Base-by-base conservation (phyloP, 37 sponge, comb jelly and placozoan species). In the Eunapius fragilis region DNA sequence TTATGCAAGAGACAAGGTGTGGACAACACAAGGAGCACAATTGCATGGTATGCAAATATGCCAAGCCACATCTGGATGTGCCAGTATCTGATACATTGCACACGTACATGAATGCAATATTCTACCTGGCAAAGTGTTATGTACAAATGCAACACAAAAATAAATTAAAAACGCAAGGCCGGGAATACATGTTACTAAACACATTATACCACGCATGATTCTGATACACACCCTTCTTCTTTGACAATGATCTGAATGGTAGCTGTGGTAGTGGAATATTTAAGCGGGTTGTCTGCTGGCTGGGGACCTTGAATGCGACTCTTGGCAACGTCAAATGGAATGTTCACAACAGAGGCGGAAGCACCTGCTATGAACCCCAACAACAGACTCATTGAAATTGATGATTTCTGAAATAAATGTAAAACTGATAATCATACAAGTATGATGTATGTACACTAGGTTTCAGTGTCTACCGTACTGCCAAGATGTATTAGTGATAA, bases 281-380 rank as follows among this genome's bases (percentile, higher is more conserved):
- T 81, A 69, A n/a, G 7, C 27, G 77, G 69, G n/a, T 74, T 23
- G 70, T 80, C 67, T 9, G 6, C 12, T 24, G 87, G 87, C 28
- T 73, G 88, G 0, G 88, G 82, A 31, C 80, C 81, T 50, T 88
- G 88, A 69, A 88, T 88, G 5, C 88, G 31, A 31, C 88, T 88
- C 82, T 88, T 88, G 76, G 88, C 88, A 37, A 88, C 88, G n/a
- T 88, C 88, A 73, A 88, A 74, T 7, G 88, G 88, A 33, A 88
- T 72, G 67, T 88, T 88, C 5, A 32, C 68, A 25, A 81, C 26
- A 3, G 68, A 74, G 25, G 88, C 81, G 0, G 82, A 25, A 9
- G 82, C n/a, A 10, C 88, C 88, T 10, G 88, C 77, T 25, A 68
- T n/a, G 10, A 82, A 36, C n/a, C 88, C 88, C 13, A 88, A 22